phyloP scores from a whole-genome alignment of 2,888 invertebrate species.

The Drosophila antonietae region DNA sequence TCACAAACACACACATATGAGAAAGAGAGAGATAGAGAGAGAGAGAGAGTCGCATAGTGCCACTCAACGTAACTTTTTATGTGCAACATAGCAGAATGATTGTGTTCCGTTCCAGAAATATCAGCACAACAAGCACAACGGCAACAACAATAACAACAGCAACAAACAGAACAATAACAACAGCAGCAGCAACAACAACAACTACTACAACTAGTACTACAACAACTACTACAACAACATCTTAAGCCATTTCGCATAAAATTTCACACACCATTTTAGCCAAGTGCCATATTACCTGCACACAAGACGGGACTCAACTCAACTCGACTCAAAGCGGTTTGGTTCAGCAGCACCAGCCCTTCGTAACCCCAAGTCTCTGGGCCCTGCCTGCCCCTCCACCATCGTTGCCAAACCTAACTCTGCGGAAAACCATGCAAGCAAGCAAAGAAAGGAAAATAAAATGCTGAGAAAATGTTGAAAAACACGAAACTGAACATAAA shows the following conservation, averaged over 20 bases:
- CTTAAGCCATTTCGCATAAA: slow-evolving; percentile 81
- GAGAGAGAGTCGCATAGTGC: slow-evolving; percentile 48
- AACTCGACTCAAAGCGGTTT: slow-evolving; percentile 49
- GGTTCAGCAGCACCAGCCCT: slow-evolving; percentile 19
- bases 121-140: slow-evolving; percentile 73
- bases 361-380: neutral
- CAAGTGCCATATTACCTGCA: slow-evolving; percentile 83
- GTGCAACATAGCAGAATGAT: slow-evolving; percentile 79
- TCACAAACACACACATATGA: slow-evolving; percentile 20
- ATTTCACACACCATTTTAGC: slow-evolving; percentile 82
- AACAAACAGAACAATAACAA: slow-evolving; percentile 31
- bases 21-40: neutral
- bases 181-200: slow-evolving; percentile 25
- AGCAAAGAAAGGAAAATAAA: slow-evolving; percentile 62
- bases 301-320: slow-evolving; percentile 76
- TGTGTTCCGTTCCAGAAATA: slow-evolving; percentile 80
- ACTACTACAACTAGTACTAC: slow-evolving; percentile 3
- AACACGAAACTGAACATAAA: slow-evolving; percentile 78
- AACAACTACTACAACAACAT: slow-evolving; percentile 46
- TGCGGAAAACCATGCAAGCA: slow-evolving; percentile 27
- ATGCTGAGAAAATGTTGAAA: slow-evolving; percentile 71
- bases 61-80: slow-evolving; percentile 80
- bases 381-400: neutral
- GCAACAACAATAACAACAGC: slow-evolving; percentile 36
- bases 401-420: slow-evolving; percentile 3